Base-by-base conservation (phyloP, 1,140 invertebrate genomes). In the Cryptotermes secundus region DNA sequence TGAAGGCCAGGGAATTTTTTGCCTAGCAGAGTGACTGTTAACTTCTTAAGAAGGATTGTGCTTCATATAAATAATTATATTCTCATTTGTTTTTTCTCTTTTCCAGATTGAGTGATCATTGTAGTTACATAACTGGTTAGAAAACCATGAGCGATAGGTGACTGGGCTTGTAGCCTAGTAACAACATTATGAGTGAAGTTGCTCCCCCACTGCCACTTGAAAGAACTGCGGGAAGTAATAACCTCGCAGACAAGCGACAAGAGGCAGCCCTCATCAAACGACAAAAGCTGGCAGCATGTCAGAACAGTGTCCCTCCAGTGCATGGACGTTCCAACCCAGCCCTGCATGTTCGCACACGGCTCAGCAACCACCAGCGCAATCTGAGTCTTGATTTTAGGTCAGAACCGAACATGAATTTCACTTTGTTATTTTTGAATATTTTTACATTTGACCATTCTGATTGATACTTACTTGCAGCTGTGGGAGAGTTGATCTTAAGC, bases 351-450 rank as follows among this genome's bases (percentile, higher is more conserved):
- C 92, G 93, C 87, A 92, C 91, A 85, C 91, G 93, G 87, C 90
- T 94, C 87, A 93, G 93, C 86, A 94, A 93, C 86, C 95, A 95
- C 90, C 95, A 95, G 90, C 92, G 95, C 87, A 95, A 95, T 89
- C 92, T 95, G 86, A 95, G 94, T 88, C 90, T 95, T 85, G 95
- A 95, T 89, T 95, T 95, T 88, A 93, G 94, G 94, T 95, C 89
- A 42, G 59, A n/a, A 72, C 1, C 45, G 3, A 19, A 22, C 16
- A 22, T 49, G 19, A 3, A 19, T 49, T 49, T 49, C 16, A n/a
- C 19, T 1, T 38, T 49, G 45, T 49, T 49, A 49, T 49, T 22
- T 16, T 22, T 49, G 19, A 14, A 19, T 49, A 22, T 49, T 49
- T 49, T 49, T 49, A 19, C 45, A 19, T 49, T 6, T 1, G 16